A percentile compares a stretch with the other conserved stretches of the same genome.
phyloP scores from a whole-genome alignment of 1,140 invertebrate genomes.

The Heliothis subflexa region DNA sequence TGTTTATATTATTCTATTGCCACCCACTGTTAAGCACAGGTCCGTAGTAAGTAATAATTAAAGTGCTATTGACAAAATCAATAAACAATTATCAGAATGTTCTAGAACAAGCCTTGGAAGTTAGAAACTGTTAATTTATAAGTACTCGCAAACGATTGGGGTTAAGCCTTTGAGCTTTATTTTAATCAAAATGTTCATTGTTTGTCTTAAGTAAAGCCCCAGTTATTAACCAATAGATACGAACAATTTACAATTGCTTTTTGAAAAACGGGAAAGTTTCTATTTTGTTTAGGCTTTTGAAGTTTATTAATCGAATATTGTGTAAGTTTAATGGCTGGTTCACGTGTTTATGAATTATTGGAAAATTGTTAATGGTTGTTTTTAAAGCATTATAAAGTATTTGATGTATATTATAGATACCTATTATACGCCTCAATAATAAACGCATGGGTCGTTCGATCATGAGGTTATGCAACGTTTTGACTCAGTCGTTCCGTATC shows the following conservation, averaged over 20 bases:
- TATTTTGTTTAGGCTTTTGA: background rate
- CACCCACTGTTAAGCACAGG: no score
- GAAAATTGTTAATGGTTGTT: no score
- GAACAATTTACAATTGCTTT: conserved; percentile 5
- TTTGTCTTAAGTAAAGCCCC: background rate
- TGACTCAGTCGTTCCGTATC: no score
- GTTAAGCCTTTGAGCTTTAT: conserved; percentile 12
- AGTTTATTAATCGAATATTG: background rate
- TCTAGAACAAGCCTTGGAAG: background rate
- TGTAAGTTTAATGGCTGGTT: background rate
- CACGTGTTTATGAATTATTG: no score
- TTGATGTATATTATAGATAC: no score
- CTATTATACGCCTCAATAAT: no score
- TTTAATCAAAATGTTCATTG: background rate
- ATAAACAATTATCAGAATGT: background rate
- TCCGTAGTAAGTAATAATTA: background rate
- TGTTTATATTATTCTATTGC: no score
- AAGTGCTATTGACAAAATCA: background rate
- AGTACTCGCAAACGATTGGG: background rate
- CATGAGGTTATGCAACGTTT: no score
- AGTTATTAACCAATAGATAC: background rate
- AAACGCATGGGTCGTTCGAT: no score
- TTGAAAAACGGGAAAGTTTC: background rate
- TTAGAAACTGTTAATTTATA: background rate
- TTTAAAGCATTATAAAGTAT: no score